phyloP scores from a whole-genome alignment of 2,888 invertebrate species.

The Muschampia plurimacula region DNA sequence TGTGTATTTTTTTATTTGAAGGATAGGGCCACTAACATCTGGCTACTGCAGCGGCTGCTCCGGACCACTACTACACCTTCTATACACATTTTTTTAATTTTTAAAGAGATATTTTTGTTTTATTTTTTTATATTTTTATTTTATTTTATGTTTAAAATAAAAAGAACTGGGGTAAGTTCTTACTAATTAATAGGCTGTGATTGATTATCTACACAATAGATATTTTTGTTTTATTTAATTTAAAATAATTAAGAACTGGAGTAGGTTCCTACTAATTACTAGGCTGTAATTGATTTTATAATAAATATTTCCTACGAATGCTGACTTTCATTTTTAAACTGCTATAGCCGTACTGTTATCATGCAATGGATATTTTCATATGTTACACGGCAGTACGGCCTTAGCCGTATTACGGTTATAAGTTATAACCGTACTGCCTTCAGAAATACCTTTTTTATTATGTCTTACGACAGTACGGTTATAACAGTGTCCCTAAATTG shows the following conservation, averaged over 20 bases:
- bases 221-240: constrained; percentile 12
- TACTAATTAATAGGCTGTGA: constrained; percentile 19
- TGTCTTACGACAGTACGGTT: constrained; percentile 22
- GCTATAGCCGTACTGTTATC: constrained; percentile 22
- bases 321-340: constrained; percentile 25
- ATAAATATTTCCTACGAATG: constrained; percentile 20
- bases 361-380: constrained; percentile 20
- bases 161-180: not conserved
- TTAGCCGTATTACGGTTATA: constrained; percentile 25
- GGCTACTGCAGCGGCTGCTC: too few relatives aligned
- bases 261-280: constrained; percentile 2
- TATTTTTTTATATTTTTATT: not conserved
- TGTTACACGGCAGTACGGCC: constrained; percentile 23
- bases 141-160: constrained; percentile 5
- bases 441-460: constrained; percentile 19
- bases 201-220: constrained; percentile 13
- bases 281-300: constrained; percentile 22
- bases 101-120: constrained; percentile 1
- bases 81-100: constrained; percentile 14
- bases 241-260: not conserved
- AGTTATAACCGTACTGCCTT: constrained; percentile 23
- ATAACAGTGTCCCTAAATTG: constrained; percentile 20
- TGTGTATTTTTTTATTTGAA: too few relatives aligned
- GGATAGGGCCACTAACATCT: too few relatives aligned
- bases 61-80: too few relatives aligned